Evolutionary conservation across 2,888 invertebrate species (phyloP), one percentile per base, ranked within the genome.

Genomic region (Iselma pallidipennis): DNA sequence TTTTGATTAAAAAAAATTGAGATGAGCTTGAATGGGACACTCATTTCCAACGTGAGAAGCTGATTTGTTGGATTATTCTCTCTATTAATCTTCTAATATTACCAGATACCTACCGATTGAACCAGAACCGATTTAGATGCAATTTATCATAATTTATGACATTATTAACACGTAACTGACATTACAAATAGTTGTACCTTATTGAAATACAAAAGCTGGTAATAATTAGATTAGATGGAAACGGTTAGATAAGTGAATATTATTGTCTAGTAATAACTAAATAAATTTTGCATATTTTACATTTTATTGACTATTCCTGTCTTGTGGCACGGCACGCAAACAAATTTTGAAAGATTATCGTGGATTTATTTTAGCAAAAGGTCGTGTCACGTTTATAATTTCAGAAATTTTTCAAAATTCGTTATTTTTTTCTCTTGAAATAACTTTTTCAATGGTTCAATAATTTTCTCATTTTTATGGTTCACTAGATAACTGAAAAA

Each of bases 381-480:
- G n/a, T n/a, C n/a, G n/a, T n/a, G n/a, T n/a, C n/a, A n/a, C n/a
- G n/a, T n/a, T n/a, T n/a, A n/a, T n/a, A n/a, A n/a, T n/a, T n/a
- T n/a, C n/a, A n/a, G n/a, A 29, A 7, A 1, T 29, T 12, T 29
- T 29, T 29, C 10, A 29, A 12, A 4, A 29, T 4, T 12, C 29
- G 29, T 29, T 29, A 42, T 25, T 10, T 42, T 25, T 10, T 42
- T 26, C 21, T 48, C 7, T 55, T 48, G 42, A 23, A 42, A 50
- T 49, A 48, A 14, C 9, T 49, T 26, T 14, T 10, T 56, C 31
- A 25, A 56, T 58, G 25, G 58, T 28, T 48, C 31, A 12, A 29
- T 50, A 50, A 50, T 28, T 50, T 49, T 50, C 29, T 4, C 50
- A 28, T 50, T 50, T 50, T 50, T 55, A 49, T 57, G 57, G 54